Base-by-base conservation (phyloP, 1,140 invertebrate species). In the Apocrypta bakeri region DNA sequence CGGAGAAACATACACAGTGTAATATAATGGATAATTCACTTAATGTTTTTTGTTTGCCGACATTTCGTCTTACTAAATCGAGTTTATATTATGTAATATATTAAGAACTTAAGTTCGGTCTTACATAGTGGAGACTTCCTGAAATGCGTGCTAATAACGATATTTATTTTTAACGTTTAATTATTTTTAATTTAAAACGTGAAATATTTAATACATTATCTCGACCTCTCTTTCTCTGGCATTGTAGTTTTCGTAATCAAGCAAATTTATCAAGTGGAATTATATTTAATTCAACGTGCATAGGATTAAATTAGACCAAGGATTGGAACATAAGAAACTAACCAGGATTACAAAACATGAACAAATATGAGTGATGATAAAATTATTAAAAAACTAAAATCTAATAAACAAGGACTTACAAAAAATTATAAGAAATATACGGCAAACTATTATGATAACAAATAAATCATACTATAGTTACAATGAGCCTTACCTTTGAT, bases 401-500 rank as follows among this genome's bases (percentile, higher is more conserved):
- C 29, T 17, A 71, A 37, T 71, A 37, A 71, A 31, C 31, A 71
- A n/a, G 14, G 68, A 71, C 12, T 4, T 56, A 56, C n/a, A n/a
- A 71, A 14, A 7, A 48, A 48, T 73, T 27, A 3, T 73, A 40
- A 27, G 17, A 24, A 37, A 2, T 0, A 21, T 21, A 73, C n/a
- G 11, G 3, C 0, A 48, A 73, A 48, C n/a, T 27, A 12, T n/a
- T 48, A 25, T 3, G n/a, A 48, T 37, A 27, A 48, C 2, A 73
- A 24, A 12, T 24, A 31, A 21, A 33, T 24, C 27, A 75, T 4
- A 21, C 72, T 56, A 21, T 2, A 72, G 73, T 71, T 73, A 31
- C 82, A 78, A 79, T 69, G 75, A 76, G 77, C 75, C 82, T 92
- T 94, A 95, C 95, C 94, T 95, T 95, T 87, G 94, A 93, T 85